Percentiles rank a stretch among this genome's conserved stretches.
Evolutionary conservation across 2,113 vertebrate species (phyloP).

Genomic region (Serilophus lunatus): DNA sequence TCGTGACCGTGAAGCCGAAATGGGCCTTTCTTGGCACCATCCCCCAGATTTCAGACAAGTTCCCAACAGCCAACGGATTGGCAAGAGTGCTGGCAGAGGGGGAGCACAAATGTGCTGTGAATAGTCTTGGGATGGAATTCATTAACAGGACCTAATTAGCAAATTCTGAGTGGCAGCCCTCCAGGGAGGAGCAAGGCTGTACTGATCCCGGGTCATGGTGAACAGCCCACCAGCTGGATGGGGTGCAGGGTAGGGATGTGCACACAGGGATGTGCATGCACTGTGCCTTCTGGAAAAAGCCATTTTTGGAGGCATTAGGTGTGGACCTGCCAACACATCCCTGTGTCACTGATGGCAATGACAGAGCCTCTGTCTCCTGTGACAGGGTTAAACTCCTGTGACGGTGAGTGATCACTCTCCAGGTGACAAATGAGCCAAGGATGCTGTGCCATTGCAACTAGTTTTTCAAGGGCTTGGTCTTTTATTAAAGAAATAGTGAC

Average conservation of each 20-base stretch:
- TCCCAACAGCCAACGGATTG: background rate
- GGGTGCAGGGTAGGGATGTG: background rate
- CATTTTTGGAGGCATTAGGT: background rate
- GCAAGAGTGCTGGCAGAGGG: background rate
- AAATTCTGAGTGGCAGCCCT: background rate
- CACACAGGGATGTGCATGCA: rapidly evolving
- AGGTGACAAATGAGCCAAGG: background rate
- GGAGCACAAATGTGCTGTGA: slow-evolving; percentile 3
- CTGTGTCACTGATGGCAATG: rapidly evolving
- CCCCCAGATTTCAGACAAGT: background rate
- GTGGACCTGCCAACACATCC: background rate
- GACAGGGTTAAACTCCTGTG: slow-evolving; percentile 4
- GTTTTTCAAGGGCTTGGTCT: slow-evolving; percentile 8
- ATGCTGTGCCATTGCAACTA: background rate
- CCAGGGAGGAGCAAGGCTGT: background rate
- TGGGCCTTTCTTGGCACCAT: background rate
- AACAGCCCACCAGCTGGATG: background rate
- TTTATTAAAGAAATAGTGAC: background rate
- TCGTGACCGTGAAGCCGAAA: background rate
- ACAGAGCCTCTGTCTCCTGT: background rate
- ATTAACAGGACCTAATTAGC: slow-evolving; percentile 28
- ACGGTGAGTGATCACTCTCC: background rate
- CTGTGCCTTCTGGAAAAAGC: background rate
- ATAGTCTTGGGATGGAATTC: background rate
- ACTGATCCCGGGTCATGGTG: rapidly evolving